Evolutionary conservation across 2,888 invertebrate species (phyloP), one percentile per base, ranked within the genome.

Genomic region (Erebia ligea): DNA sequence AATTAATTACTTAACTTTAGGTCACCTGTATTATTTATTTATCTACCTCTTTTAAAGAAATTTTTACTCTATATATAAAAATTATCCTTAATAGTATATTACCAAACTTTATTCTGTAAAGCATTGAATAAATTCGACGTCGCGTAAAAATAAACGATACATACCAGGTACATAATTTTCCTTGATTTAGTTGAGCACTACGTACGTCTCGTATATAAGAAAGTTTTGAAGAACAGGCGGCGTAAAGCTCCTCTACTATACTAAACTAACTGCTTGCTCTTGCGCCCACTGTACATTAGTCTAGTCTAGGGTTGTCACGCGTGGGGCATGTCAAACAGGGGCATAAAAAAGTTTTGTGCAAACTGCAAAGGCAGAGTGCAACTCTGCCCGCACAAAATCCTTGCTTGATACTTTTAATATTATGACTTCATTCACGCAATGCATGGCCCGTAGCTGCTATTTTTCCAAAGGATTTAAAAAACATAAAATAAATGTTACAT

Each of bases 41-140:
- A 11, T 11, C 1, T 11, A 45, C 45, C 10, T 8, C 19, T 54
- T 15, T 2, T 10, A 2, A 8, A 17, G 6, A 54, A 54, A 19
- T 11, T 54, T 54, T 17, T n/a, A 17, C 52, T 34, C 34, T 34
- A 52, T 2, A 17, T 17, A 52, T 17, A 52, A 17, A 45, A 13
- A 4, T 11, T 52, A 52, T 52, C 52, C n/a, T 17, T 17, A 52
- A 17, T 19, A 10, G 1, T 52, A 58, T 15, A 34, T 58, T 10
- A 59, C 59, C n/a, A 40, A 59, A 59, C 59, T 59, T 40, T 59
- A 40, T n/a, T 59, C n/a, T 59, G 59, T 10, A 61, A 19, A 61
- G 19, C 17, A 61, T 45, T 45, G 42, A 42, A 45, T 45, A 59
- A 61, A 45, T 13, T 42, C 59, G n/a, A 11, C 42, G 59, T 17